Conservation (phyloP, 2,888 invertebrate genomes). For the Tipula unca region DNA sequence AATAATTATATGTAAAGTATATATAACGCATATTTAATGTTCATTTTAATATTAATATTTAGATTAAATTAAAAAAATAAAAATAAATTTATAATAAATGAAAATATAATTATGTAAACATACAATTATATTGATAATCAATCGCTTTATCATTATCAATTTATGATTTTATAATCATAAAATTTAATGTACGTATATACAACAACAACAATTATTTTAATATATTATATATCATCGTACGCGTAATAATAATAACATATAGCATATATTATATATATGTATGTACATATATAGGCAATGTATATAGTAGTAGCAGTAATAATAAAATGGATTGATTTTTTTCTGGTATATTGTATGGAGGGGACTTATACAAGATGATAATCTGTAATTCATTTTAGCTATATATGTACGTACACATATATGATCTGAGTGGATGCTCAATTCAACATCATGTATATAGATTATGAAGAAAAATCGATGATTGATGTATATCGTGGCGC, state of each 20-base stretch:
- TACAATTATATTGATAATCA: constrained; percentile 14
- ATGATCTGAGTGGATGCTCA: neutral
- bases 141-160: constrained; percentile 14
- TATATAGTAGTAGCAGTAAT: neutral
- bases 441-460: neutral
- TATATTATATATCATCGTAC: neutral
- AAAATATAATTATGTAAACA: constrained; percentile 14
- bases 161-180: constrained; percentile 8
- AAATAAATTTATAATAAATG: neutral
- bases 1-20: constrained; percentile 4
- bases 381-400: neutral
- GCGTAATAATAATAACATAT: neutral
- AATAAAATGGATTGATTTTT: constrained; percentile 2
- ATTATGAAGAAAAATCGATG: neutral
- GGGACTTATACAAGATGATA: neutral
- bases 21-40: constrained; percentile 14
- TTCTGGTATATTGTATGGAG: neutral
- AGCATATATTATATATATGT: neutral
- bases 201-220: neutral
- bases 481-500: neutral
- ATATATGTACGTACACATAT: neutral
- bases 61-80: neutral
- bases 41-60: constrained; percentile 1
- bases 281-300: no score
- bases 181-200: neutral